Evolutionary conservation across 2,113 vertebrate species (phyloP).

Genomic region (Microcebus griseorufus): DNA sequence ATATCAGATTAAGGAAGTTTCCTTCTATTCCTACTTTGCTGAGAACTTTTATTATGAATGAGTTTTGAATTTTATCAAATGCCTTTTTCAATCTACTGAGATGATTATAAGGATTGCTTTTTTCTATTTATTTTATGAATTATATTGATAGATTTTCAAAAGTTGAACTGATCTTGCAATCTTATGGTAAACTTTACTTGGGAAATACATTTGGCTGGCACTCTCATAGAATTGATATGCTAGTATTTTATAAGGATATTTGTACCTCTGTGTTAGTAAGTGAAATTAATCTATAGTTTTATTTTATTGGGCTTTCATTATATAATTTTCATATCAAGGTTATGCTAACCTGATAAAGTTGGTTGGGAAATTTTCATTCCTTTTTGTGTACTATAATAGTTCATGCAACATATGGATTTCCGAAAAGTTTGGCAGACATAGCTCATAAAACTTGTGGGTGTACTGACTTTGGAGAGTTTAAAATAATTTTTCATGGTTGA

Average conservation of each 20-base stretch:
- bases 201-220: background rate
- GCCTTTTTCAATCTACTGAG: background rate
- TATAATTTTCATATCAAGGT: background rate
- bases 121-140: background rate
- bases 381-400: background rate
- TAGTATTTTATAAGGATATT: background rate
- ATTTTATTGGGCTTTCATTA: background rate
- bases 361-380: background rate
- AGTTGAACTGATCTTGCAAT: background rate
- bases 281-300: background rate
- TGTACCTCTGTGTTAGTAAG: background rate
- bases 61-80: background rate
- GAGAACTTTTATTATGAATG: background rate
- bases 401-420: background rate
- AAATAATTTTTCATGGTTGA: background rate
- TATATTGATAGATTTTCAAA: constrained; percentile 13
- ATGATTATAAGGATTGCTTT: background rate
- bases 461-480: background rate
- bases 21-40: background rate
- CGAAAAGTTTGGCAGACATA: background rate
- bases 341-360: background rate
- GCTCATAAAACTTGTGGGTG: background rate
- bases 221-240: background rate
- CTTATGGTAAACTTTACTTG: background rate
- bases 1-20: background rate